These are phyloP conservation scores for Cheilosia pagana DNA, from an alignment of 2,888 invertebrate genomes.

Conservation along the genomic window DNA sequence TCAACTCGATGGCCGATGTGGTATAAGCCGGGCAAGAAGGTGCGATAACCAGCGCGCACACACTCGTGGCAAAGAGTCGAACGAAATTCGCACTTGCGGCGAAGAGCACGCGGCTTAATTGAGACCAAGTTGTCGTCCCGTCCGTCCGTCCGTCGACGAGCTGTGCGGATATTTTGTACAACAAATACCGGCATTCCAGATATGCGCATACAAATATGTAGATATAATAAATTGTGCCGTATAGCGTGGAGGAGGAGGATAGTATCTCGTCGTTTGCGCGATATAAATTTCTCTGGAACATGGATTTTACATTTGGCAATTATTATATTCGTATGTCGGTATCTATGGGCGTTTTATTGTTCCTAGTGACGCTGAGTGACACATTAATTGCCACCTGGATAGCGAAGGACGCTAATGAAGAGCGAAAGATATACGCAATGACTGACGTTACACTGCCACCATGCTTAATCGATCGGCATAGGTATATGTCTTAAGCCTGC, in stretches of 20 bases:
- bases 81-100: conserved; percentile 61
- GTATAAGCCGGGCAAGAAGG: conserved; percentile 50
- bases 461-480: conserved; percentile 39
- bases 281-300: conserved; percentile 72
- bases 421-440: conserved; percentile 9
- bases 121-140: conserved; percentile 60
- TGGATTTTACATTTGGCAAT: conserved; percentile 73
- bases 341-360: conserved; percentile 62
- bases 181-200: conserved; percentile 65
- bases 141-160: conserved; percentile 12
- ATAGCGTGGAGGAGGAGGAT: conserved; percentile 29
- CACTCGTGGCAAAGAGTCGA: conserved; percentile 40
- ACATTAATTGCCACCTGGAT: conserved; percentile 56
- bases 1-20: conserved; percentile 45
- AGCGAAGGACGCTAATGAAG: conserved; percentile 32
- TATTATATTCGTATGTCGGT: conserved; percentile 37
- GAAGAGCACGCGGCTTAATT: conserved; percentile 72
- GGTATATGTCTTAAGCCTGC: conserved; percentile 27
- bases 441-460: conserved; percentile 48
- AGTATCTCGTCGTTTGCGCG: conserved; percentile 60
- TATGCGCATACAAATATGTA: conserved; percentile 41
- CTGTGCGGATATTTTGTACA: conserved; percentile 67
- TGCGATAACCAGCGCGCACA: conserved; percentile 61
- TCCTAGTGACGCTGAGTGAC: conserved; percentile 34
- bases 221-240: conserved; percentile 61